Base-by-base conservation (phyloP, 2,797 vertebrate genomes). In the Dromococcyx pavoninus region DNA sequence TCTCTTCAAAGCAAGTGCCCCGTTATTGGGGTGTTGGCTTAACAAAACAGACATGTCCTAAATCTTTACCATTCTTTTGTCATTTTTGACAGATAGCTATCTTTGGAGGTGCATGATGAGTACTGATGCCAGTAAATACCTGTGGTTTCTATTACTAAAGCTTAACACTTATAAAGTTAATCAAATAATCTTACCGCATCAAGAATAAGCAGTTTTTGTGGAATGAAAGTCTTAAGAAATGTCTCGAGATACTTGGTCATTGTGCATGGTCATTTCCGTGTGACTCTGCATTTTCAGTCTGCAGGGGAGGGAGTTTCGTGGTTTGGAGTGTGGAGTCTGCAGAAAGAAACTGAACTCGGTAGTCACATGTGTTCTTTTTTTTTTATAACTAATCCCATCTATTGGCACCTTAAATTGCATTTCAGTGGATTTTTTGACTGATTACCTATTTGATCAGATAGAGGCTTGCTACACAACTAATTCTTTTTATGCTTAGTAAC, bases 61-160 rank as follows among this genome's bases (percentile, higher is more conserved):
- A 94, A 71, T 48, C 88, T 57, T 93, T 78, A 81, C 87, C 78
- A 70, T 37, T 58, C 64, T 90, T 86, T 85, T 94, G 79, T 93
- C 81, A 62, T 91, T 88, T 90, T 79, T 69, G 79, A 30, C 76
- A 76, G 92, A 94, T 94, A 48, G 33, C 25, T 86, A 89, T 96
- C 84, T 90, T 39, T 79, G 66, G 71, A 81, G 57, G 28, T 67
- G 77, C 62, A 51, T 24, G 4, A 71, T 2, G 41, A 73, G 58
- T 66, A 64, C 81, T 9, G 15, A 54, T 86, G 82, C 88, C 69
- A 58, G 33, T 74, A 72, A 93, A 96, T 95, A 54, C 85, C 67
- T 94, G 94, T 76, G 93, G 94, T 92, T 96, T 88, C 60, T 81
- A 5, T 95, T 95, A 67, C 76, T 93, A 90, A 95, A 81, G 60